Conservation (phyloP, 2,797 vertebrate species). For the Lithobates pipiens region DNA sequence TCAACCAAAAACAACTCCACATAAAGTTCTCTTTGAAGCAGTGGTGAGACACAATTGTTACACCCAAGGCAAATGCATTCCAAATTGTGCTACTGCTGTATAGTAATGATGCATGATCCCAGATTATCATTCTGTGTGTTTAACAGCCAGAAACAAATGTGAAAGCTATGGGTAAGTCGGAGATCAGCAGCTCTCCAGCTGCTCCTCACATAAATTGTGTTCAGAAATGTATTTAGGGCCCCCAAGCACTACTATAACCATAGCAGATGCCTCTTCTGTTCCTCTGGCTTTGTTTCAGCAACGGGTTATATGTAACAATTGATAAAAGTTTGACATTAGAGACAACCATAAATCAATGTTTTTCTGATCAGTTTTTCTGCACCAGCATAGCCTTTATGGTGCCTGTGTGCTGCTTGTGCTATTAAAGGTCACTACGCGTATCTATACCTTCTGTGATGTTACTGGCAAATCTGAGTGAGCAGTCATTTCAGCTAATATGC, state of each 20-base stretch:
- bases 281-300: no score
- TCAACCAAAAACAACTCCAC: not conserved
- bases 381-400: no score
- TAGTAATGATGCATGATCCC: not conserved
- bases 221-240: not conserved
- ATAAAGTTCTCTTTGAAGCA: conserved; percentile 7
- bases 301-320: no score
- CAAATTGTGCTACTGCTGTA: not conserved
- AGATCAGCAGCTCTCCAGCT: not conserved
- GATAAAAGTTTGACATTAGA: no score
- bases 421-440: no score
- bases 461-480: no score
- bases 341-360: no score
- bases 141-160: not conserved
- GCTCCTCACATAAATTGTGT: conserved; percentile 5
- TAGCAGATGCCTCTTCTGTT: not conserved
- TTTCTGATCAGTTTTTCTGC: no score
- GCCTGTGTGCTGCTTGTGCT: no score
- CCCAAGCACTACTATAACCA: not conserved
- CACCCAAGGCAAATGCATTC: not conserved
- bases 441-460: no score
- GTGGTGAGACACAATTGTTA: not conserved
- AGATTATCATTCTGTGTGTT: conserved; percentile 15
- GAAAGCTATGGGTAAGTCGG: not conserved
- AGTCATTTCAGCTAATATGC: no score